A percentile compares a stretch with the other conserved stretches of the same genome.
Conservation (phyloP, 2,113 vertebrate genomes). For the Trachemys scripta region DNA sequence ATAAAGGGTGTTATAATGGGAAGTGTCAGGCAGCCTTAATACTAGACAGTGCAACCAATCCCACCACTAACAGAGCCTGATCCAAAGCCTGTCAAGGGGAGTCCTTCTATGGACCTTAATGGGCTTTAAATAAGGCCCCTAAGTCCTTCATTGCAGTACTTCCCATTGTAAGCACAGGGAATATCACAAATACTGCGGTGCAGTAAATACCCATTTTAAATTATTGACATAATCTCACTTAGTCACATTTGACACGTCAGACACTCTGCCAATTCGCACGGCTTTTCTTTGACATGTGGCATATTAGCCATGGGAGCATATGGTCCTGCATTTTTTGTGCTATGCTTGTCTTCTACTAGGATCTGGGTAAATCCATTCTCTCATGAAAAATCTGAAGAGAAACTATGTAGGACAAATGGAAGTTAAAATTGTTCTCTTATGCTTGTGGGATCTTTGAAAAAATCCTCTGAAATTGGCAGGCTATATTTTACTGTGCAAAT, state of each 20-base stretch:
- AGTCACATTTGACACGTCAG: accelerated
- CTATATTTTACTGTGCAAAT: constrained; percentile 21
- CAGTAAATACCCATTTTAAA: neutral
- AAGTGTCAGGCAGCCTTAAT: neutral
- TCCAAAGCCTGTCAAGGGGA: neutral
- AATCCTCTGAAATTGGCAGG: neutral
- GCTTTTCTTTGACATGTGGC: neutral
- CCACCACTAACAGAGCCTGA: neutral
- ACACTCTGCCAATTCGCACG: neutral
- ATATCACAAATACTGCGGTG: accelerated
- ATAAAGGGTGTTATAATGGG: neutral
- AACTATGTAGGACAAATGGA: neutral
- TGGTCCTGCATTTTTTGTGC: neutral
- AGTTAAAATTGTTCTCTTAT: neutral
- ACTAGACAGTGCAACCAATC: neutral
- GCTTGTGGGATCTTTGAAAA: neutral
- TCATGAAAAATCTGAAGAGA: neutral
- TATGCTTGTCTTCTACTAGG: neutral
- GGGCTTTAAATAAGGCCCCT: neutral
- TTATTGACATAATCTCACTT: neutral
- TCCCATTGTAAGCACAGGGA: neutral
- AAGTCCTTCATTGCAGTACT: neutral
- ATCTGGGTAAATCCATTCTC: neutral
- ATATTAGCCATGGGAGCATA: neutral
- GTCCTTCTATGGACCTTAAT: neutral